Percentiles rank a stretch among this genome's conserved stretches.
phyloP scores from a whole-genome alignment of 1,140 invertebrate genomes.

The Brachionus calyciflorus region DNA sequence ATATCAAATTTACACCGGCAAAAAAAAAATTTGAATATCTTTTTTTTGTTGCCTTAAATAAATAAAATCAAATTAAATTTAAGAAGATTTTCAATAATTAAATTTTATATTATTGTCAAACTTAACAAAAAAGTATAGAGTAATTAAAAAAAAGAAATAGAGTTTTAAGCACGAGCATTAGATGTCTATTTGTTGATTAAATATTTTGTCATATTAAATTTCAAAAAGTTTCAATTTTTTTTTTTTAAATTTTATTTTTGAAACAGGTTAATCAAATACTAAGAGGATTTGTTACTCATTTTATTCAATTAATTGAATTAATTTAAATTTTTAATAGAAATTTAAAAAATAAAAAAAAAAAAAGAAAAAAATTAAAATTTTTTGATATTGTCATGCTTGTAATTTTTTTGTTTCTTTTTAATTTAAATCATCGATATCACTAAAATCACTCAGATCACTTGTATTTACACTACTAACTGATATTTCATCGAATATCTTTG shows the following conservation, averaged over 20 bases:
- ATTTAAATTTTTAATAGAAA: conserved; percentile 7
- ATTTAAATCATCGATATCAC: background rate
- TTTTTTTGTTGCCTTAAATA: conserved; percentile 29
- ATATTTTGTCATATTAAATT: conserved; percentile 37
- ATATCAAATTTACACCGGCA: conserved; percentile 13
- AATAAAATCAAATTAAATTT: conserved; percentile 28
- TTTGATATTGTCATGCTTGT: too few relatives aligned
- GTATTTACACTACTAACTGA: conserved; percentile 46
- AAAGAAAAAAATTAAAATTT: background rate
- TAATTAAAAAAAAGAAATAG: background rate
- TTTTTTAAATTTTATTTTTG: too few relatives aligned
- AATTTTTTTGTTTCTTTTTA: background rate
- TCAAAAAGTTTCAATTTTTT: conserved; percentile 32
- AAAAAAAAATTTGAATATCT: conserved; percentile 32
- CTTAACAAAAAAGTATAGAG: conserved; percentile 12
- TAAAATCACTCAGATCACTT: conserved; percentile 41
- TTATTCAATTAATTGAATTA: conserved; percentile 40
- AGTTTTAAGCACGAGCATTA: too few relatives aligned
- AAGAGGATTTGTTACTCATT: background rate
- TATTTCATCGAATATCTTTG: conserved; percentile 34
- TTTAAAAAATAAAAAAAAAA: background rate
- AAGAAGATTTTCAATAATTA: conserved; percentile 40
- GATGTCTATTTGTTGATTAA: conserved; percentile 39
- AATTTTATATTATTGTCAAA: conserved; percentile 43
- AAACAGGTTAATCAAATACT: conserved; percentile 45